Conservation (phyloP, 2,888 invertebrate species). For the Parnassius mnemosyne region DNA sequence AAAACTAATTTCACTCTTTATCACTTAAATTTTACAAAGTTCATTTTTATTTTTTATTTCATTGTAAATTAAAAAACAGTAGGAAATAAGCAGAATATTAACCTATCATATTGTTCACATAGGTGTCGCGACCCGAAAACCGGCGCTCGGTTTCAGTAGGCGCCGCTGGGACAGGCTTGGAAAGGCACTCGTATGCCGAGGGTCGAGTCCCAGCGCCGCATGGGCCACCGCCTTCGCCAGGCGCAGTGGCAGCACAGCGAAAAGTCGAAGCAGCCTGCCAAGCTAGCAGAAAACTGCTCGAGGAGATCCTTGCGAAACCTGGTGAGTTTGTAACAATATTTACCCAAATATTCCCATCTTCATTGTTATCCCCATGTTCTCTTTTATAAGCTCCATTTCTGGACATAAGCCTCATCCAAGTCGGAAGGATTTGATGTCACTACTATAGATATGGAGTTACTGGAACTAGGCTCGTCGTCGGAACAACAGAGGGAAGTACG, state of each 20-base stretch:
- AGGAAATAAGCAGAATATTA: no score
- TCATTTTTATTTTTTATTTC: no score
- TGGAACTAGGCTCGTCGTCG: neutral
- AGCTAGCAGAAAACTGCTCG: slow-evolving; percentile 84
- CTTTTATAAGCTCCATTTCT: no score
- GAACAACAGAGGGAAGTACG: neutral
- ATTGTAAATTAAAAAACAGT: no score
- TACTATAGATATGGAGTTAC: no score
- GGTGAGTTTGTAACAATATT: slow-evolving; percentile 51
- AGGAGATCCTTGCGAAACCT: slow-evolving; percentile 82
- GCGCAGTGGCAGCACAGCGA: slow-evolving; percentile 56
- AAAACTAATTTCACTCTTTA: no score
- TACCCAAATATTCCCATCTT: no score
- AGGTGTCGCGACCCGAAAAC: slow-evolving; percentile 63
- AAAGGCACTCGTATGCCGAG: slow-evolving; percentile 62
- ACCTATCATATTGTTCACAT: slow-evolving; percentile 32
- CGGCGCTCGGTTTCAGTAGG: slow-evolving; percentile 66
- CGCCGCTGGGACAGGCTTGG: slow-evolving; percentile 43
- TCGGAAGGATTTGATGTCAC: no score
- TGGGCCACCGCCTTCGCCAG: slow-evolving; percentile 68
- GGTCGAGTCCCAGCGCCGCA: slow-evolving; percentile 68
- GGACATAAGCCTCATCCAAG: no score
- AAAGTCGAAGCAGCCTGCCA: slow-evolving; percentile 67
- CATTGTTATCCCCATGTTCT: no score
- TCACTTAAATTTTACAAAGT: no score